phyloP scores from a whole-genome alignment of 1,140 invertebrate genomes.

The Acyrthosiphon pisum region DNA sequence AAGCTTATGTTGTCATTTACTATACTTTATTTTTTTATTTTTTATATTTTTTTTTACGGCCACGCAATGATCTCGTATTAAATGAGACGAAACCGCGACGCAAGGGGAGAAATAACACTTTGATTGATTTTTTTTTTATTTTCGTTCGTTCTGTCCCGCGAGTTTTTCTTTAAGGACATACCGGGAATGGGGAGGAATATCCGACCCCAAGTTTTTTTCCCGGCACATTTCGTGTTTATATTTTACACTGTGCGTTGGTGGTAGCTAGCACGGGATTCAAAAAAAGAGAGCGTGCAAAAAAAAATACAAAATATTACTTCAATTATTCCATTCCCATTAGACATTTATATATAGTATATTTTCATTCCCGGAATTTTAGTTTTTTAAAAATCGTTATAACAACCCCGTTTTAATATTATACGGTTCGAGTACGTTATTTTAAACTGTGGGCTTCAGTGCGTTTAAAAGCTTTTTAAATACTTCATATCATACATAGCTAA shows the following conservation, averaged over 20 bases:
- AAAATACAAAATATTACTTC: not conserved
- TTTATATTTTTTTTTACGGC: not conserved
- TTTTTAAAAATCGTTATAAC: slow-evolving; percentile 2
- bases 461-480: not conserved
- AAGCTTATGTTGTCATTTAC: not conserved
- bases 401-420: not conserved
- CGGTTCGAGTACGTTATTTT: not conserved
- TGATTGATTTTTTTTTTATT: slow-evolving; percentile 47
- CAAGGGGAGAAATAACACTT: slow-evolving; percentile 23
- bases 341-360: not conserved
- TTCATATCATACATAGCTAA: not conserved
- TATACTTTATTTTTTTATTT: not conserved
- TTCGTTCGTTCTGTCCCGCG: not conserved
- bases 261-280: not conserved
- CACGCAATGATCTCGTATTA: slow-evolving; percentile 31
- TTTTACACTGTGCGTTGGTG: not conserved
- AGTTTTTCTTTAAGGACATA: slow-evolving; percentile 3
- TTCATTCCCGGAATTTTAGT: not conserved
- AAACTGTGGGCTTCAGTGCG: not conserved
- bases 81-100: slow-evolving; percentile 28
- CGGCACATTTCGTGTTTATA: slow-evolving; percentile 21
- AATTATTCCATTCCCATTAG: slow-evolving; percentile 33
- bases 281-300: not conserved
- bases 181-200: slow-evolving; percentile 19
- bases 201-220: slow-evolving; percentile 35